These are phyloP conservation scores for Clytia hemisphaerica DNA, from an alignment of 30 jellyfish, hydroid and myxozoan species.

Conservation along the genomic window DNA sequence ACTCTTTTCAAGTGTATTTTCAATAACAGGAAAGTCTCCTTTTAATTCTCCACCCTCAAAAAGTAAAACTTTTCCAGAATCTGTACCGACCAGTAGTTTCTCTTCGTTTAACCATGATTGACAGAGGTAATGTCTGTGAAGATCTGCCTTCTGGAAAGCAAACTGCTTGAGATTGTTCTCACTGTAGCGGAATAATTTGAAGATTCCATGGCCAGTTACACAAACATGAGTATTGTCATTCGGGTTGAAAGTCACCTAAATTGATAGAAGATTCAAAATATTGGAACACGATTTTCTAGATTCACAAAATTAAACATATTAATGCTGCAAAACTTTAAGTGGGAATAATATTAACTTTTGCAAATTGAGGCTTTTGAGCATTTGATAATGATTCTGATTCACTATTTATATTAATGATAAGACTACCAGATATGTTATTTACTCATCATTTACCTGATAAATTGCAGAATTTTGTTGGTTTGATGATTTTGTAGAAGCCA, in stretches of 20 bases:
- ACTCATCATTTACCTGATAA: conserved; percentile 46
- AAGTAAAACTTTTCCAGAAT: conserved; percentile 73
- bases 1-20: no score
- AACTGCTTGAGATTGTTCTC: conserved; percentile 85
- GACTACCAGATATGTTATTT: no score
- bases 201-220: conserved; percentile 85
- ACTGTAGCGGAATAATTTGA: conserved; percentile 80
- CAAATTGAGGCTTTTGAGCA: no score
- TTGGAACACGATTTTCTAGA: background rate
- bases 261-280: background rate
- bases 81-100: conserved; percentile 72
- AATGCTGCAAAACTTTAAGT: no score
- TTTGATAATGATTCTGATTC: no score
- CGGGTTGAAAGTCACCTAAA: conserved; percentile 84
- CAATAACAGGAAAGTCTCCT: conserved; percentile 66
- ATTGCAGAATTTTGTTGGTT: conserved; percentile 62
- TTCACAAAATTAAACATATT: no score
- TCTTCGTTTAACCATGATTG: conserved; percentile 94
- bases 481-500: conserved; percentile 72
- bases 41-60: conserved; percentile 84
- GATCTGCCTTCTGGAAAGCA: conserved; percentile 78
- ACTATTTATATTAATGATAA: no score
- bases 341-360: no score
- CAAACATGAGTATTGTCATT: conserved; percentile 90
- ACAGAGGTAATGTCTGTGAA: conserved; percentile 64